Conservation (phyloP, 2,113 vertebrate species). For the Casuarius casuarius region DNA sequence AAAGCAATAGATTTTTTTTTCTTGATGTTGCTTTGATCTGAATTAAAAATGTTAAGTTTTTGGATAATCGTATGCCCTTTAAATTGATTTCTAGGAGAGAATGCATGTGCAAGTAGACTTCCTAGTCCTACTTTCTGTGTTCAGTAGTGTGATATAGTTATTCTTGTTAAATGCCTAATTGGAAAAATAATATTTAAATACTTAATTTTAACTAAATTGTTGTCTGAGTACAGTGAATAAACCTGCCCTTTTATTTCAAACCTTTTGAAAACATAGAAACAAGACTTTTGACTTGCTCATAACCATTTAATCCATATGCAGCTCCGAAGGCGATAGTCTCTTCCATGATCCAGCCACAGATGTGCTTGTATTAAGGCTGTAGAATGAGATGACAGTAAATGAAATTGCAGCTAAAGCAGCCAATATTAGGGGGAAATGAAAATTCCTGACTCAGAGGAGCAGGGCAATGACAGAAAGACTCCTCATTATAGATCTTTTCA, state of each 20-base stretch:
- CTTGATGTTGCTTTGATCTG: background rate
- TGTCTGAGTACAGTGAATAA: background rate
- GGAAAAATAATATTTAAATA: background rate
- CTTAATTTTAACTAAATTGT: background rate
- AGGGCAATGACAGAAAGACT: conserved; percentile 72
- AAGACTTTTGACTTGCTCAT: background rate
- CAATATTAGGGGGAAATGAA: conserved; percentile 64
- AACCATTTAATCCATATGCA: background rate
- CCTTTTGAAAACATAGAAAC: conserved; percentile 19
- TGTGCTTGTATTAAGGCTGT: conserved; percentile 59
- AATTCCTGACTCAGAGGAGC: conserved; percentile 69
- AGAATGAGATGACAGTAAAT: conserved; percentile 52
- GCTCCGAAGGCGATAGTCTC: background rate
- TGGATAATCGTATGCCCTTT: background rate
- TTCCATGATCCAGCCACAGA: conserved; percentile 52
- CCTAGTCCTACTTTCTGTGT: background rate
- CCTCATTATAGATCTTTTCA: conserved; percentile 73
- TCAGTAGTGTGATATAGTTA: background rate
- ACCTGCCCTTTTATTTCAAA: background rate
- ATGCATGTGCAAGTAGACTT: background rate
- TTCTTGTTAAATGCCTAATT: background rate
- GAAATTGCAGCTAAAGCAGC: conserved; percentile 66
- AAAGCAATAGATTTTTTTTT: background rate
- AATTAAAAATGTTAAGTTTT: background rate
- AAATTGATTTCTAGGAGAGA: background rate